phyloP scores from a whole-genome alignment of 2,113 vertebrate genomes.

The Perca schrenkii region DNA sequence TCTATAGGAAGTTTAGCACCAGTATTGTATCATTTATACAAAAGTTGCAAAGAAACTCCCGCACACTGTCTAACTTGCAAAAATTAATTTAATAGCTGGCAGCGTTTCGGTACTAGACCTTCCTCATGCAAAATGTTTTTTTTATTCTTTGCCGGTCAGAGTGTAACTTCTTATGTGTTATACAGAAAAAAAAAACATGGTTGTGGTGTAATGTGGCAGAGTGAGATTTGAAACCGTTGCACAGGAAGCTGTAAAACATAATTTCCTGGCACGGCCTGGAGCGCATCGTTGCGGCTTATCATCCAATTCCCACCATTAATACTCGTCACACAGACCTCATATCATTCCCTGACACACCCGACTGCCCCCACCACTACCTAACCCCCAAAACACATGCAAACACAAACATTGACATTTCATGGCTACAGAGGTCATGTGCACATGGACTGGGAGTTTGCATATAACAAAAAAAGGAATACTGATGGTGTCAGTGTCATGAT shows the following conservation, averaged over 20 bases:
- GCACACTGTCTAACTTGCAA: no score
- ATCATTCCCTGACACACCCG: slow-evolving; percentile 49
- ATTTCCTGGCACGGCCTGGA: slow-evolving; percentile 34
- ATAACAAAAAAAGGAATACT: not conserved
- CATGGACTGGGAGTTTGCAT: not conserved
- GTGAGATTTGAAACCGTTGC: slow-evolving; percentile 30
- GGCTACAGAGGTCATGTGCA: slow-evolving; percentile 18
- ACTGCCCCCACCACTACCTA: not conserved
- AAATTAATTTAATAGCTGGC: no score
- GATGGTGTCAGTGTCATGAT: not conserved
- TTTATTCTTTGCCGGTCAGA: no score
- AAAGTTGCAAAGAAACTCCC: not conserved
- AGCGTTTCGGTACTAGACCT: no score
- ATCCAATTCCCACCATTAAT: slow-evolving; percentile 30
- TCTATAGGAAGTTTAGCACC: not conserved
- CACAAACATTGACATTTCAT: not conserved
- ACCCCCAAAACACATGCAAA: not conserved
- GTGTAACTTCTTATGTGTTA: not conserved
- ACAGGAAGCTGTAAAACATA: slow-evolving; percentile 52
- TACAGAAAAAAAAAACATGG: not conserved
- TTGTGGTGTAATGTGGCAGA: slow-evolving; percentile 30
- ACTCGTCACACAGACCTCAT: slow-evolving; percentile 37
- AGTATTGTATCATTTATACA: slow-evolving; percentile 20
- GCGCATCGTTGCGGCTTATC: slow-evolving; percentile 43
- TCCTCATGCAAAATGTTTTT: no score